Percentiles rank a stretch among this genome's conserved stretches.
phyloP scores from a whole-genome alignment of 1,140 invertebrate species.

The Drosophila dunni region DNA sequence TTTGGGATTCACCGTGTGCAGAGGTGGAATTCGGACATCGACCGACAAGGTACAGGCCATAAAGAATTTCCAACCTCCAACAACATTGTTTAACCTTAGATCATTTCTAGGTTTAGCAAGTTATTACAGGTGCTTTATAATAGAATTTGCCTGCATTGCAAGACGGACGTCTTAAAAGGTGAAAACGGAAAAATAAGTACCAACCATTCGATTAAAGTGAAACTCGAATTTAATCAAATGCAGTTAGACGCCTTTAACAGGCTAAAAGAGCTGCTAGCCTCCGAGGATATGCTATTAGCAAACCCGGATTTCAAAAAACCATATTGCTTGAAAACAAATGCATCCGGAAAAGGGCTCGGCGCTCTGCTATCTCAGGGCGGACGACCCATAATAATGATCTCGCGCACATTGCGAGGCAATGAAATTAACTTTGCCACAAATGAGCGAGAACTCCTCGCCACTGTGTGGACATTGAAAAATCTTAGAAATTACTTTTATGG shows the following conservation, averaged over 20 bases:
- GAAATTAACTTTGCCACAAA: neutral
- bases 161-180: neutral
- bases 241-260: neutral
- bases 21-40: neutral
- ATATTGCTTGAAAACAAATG: neutral
- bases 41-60: neutral
- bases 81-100: neutral
- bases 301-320: neutral
- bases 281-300: neutral
- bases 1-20: neutral
- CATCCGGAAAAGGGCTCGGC: neutral
- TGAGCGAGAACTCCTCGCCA: slow-evolving; percentile 1
- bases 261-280: slow-evolving; percentile 1
- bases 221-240: neutral
- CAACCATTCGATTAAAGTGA: neutral
- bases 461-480: neutral
- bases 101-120: slow-evolving; percentile 3
- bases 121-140: slow-evolving; percentile 1
- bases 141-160: neutral
- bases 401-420: neutral
- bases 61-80: neutral
- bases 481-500: slow-evolving; percentile 11
- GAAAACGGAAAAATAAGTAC: neutral
- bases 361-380: neutral
- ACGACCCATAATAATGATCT: neutral